phyloP scores from a whole-genome alignment of 2,888 invertebrate genomes.

The Oligia strigilis region DNA sequence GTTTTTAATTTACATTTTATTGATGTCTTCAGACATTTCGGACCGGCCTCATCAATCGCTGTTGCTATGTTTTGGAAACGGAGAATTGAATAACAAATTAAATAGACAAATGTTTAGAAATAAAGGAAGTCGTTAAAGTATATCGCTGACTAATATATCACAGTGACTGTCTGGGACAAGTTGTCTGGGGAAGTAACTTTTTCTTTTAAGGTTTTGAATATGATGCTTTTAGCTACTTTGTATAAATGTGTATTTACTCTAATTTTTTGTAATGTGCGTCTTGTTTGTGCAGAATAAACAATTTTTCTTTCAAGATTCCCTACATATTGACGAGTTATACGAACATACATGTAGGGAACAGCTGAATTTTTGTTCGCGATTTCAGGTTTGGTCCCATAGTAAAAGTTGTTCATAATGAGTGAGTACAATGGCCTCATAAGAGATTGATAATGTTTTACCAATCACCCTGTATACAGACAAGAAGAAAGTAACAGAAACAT shows the following conservation, averaged over 20 bases:
- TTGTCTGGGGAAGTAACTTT: neutral
- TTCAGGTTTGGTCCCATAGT: too few relatives aligned
- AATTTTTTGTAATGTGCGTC: neutral
- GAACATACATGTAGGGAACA: too few relatives aligned
- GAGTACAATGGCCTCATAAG: too few relatives aligned
- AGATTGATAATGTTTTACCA: too few relatives aligned
- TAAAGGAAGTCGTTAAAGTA: neutral
- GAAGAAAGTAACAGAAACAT: neutral
- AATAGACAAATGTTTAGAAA: constrained; percentile 3
- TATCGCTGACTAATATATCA: neutral
- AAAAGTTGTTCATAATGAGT: too few relatives aligned
- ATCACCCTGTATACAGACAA: neutral
- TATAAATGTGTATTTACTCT: neutral
- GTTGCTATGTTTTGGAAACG: constrained; percentile 34
- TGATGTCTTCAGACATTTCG: constrained; percentile 37
- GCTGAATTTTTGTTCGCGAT: too few relatives aligned
- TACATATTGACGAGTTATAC: too few relatives aligned
- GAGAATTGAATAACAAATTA: constrained; percentile 3
- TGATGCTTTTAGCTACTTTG: neutral
- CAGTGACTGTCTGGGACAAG: neutral
- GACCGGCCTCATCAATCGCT: constrained; percentile 42
- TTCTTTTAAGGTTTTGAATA: neutral
- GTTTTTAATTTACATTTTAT: constrained; percentile 58
- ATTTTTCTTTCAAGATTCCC: neutral
- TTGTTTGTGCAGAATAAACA: neutral